phyloP scores from a whole-genome alignment of 2,888 invertebrate genomes.

The Bellardia bayeri region DNA sequence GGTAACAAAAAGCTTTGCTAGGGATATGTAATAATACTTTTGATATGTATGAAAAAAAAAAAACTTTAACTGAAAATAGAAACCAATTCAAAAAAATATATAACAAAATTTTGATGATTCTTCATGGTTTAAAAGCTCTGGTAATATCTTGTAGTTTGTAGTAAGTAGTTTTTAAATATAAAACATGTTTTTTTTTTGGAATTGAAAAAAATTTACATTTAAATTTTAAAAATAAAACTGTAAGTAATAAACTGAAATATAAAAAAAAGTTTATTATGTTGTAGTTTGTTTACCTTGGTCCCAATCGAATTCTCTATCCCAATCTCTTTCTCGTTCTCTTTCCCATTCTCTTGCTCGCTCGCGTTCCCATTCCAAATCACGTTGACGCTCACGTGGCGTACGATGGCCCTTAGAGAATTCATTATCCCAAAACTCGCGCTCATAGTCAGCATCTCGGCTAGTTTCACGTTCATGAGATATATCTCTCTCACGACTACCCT shows the following conservation, averaged over 20 bases:
- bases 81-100: constrained; percentile 26
- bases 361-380: constrained; percentile 82
- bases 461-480: constrained; percentile 76
- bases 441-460: constrained; percentile 76
- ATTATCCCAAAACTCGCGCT: constrained; percentile 82
- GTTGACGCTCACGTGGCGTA: constrained; percentile 78
- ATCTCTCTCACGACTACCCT: constrained; percentile 86
- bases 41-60: neutral
- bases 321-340: constrained; percentile 84
- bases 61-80: neutral
- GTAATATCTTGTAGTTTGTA: constrained; percentile 33
- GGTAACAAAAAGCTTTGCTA: constrained; percentile 26
- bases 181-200: neutral
- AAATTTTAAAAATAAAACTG: constrained; percentile 15
- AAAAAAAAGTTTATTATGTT: constrained; percentile 47
- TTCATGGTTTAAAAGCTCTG: constrained; percentile 24
- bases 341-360: constrained; percentile 83
- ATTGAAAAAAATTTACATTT: constrained; percentile 27
- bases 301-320: constrained; percentile 84
- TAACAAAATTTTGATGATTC: constrained; percentile 23
- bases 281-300: constrained; percentile 82
- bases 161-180: constrained; percentile 8
- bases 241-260: constrained; percentile 47
- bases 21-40: neutral
- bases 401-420: constrained; percentile 80